Percentiles rank a stretch among this genome's conserved stretches.
Conservation (phyloP, 1,140 invertebrate species). For the Drosophila willistoni region DNA sequence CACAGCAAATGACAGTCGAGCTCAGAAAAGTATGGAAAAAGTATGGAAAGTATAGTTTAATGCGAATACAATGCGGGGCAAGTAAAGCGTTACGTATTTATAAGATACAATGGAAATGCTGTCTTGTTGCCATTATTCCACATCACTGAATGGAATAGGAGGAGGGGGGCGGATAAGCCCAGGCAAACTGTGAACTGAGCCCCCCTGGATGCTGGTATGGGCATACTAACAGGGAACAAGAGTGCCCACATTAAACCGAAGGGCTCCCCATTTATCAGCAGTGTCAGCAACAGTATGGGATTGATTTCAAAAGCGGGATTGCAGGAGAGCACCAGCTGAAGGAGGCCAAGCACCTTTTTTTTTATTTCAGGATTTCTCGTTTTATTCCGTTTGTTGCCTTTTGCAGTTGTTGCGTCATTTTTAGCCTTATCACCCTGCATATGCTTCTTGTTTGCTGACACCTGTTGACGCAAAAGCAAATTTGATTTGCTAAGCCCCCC, state of each 20-base stretch:
- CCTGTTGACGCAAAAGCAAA: constrained; percentile 34
- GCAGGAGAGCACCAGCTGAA: not conserved
- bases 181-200: not conserved
- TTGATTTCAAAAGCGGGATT: constrained; percentile 52
- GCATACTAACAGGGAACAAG: constrained; percentile 16
- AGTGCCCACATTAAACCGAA: constrained; percentile 44
- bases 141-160: constrained; percentile 33
- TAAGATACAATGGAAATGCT: constrained; percentile 48
- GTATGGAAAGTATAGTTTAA: constrained; percentile 23
- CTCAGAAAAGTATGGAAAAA: constrained; percentile 42
- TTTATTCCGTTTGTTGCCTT: constrained; percentile 5
- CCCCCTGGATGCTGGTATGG: constrained; percentile 30
- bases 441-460: constrained; percentile 31
- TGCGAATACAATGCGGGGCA: constrained; percentile 24
- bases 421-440: constrained; percentile 36
- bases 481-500: constrained; percentile 1
- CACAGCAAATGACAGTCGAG: constrained; percentile 47
- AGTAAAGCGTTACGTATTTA: constrained; percentile 48
- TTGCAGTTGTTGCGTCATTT: constrained; percentile 14
- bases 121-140: constrained; percentile 32
- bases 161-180: not conserved
- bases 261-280: constrained; percentile 46
- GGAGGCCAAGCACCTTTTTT: constrained; percentile 34
- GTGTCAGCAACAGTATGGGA: constrained; percentile 53
- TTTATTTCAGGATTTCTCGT: constrained; percentile 18